These are phyloP conservation scores for Todiramphus chloris DNA, from an alignment of 2,113 vertebrate genomes.

Conservation along the genomic window DNA sequence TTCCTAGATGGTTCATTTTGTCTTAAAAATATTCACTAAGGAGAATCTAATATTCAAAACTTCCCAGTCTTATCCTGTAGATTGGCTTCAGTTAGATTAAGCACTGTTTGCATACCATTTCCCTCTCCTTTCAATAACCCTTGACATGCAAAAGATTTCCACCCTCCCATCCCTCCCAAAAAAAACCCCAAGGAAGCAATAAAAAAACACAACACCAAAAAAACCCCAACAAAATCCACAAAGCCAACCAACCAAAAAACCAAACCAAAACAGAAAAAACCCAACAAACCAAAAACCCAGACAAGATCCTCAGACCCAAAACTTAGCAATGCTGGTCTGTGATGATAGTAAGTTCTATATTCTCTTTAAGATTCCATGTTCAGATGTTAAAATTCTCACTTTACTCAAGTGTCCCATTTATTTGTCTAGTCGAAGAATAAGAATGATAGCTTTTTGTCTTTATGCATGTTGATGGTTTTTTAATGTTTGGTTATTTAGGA, in stretches of 20 bases:
- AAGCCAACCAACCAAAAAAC: neutral
- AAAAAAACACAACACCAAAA: neutral
- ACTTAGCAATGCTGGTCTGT: neutral
- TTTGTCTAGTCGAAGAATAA: neutral
- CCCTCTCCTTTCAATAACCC: neutral
- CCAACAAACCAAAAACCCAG: neutral
- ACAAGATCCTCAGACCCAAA: neutral
- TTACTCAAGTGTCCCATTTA: neutral
- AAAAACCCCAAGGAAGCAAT: no score
- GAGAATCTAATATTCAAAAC: neutral
- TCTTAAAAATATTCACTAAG: neutral
- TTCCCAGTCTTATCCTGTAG: neutral
- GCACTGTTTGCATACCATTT: neutral
- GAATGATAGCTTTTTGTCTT: neutral
- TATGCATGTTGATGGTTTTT: neutral
- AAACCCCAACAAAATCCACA: neutral
- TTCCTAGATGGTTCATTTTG: neutral
- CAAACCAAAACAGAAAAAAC: no score
- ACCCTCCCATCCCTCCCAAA: accelerated
- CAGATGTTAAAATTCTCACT: neutral
- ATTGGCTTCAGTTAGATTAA: neutral
- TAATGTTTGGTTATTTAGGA: neutral
- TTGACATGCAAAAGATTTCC: no score
- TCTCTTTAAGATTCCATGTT: neutral
- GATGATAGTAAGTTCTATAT: neutral